These are phyloP conservation scores for Caenorhabditis remanei DNA, from an alignment of 1,140 invertebrate species.

Conservation along the genomic window DNA sequence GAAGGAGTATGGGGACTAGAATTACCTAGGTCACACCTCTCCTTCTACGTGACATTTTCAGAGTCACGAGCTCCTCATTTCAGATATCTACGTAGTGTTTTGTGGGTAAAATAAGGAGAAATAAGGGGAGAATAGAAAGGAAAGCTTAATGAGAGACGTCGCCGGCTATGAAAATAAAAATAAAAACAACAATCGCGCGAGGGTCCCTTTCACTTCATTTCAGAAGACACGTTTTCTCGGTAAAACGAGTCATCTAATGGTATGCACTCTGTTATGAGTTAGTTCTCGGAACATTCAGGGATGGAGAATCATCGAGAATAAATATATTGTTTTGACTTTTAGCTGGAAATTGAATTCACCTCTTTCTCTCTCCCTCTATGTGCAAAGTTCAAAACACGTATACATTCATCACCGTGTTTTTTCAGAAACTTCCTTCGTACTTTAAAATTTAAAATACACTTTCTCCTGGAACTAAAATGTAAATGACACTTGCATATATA, in stretches of 20 bases:
- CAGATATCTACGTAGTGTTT: not conserved
- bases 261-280: not conserved
- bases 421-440: too few species aligned
- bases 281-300: not conserved
- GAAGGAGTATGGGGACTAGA: too few species aligned
- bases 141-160: not conserved
- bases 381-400: not conserved
- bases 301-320: too few species aligned
- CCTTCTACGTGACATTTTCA: too few species aligned
- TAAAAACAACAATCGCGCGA: not conserved
- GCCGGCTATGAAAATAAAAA: slow-evolving; percentile 2
- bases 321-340: too few species aligned
- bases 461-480: slow-evolving; percentile 4
- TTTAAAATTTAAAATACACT: not conserved
- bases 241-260: not conserved
- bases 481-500: not conserved
- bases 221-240: not conserved
- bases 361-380: too few species aligned
- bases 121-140: not conserved
- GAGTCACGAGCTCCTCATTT: not conserved
- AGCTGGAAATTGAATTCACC: too few species aligned
- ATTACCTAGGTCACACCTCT: too few species aligned
- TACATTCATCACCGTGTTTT: not conserved
- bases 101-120: not conserved
- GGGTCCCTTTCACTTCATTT: not conserved